These are phyloP conservation scores for Salminus brasiliensis DNA, from an alignment of 2,113 vertebrate genomes.

Conservation along the genomic window DNA sequence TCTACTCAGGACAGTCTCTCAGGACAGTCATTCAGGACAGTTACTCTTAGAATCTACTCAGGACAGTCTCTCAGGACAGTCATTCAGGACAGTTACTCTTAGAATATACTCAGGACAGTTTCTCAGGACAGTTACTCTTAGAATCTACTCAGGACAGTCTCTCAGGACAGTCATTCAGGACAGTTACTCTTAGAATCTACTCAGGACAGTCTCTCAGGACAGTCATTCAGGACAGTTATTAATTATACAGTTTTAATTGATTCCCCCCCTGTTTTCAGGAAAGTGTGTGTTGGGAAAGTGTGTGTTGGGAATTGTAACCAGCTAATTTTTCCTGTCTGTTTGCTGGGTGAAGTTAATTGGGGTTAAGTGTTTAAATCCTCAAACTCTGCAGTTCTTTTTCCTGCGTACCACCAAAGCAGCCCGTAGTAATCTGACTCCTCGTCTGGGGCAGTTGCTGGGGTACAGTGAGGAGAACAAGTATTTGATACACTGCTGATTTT, in stretches of 20 bases:
- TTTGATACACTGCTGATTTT: too few species aligned
- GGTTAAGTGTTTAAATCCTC: not conserved
- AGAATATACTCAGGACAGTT: not conserved
- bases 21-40: too few species aligned
- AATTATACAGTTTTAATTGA: too few species aligned
- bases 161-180: not conserved
- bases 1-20: too few species aligned
- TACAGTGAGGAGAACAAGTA: too few species aligned
- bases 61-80: not conserved
- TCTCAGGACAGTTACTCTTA: not conserved
- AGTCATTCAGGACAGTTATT: not conserved
- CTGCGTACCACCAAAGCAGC: not conserved
- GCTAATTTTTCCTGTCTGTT: not conserved
- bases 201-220: not conserved
- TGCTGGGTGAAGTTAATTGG: not conserved
- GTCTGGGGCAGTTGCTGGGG: not conserved
- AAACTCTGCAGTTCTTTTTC: too few species aligned
- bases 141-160: not conserved
- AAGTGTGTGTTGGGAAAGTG: too few species aligned
- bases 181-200: not conserved
- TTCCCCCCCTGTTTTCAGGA: too few species aligned
- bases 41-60: too few species aligned
- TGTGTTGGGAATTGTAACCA: too few species aligned
- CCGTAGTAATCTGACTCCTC: constrained; percentile 28
- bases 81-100: not conserved